Base-by-base conservation (phyloP, 92 coral and sea anemone genomes). In the Chrysogorgia sp. region DNA sequence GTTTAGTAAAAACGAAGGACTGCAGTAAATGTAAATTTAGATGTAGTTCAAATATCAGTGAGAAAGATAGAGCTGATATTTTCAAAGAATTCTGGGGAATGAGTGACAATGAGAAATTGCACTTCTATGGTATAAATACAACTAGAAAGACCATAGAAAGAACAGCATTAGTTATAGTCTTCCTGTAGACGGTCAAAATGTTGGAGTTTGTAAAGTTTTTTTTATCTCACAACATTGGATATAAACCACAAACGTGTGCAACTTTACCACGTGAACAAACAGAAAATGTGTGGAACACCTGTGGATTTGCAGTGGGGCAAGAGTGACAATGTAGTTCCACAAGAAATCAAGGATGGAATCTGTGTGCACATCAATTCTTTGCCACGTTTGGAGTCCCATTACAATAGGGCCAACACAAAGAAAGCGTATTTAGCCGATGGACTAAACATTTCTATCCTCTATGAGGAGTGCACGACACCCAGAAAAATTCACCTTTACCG, bases 401-500 rank as follows among this genome's bases (percentile, higher is more conserved):
- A 67, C 57, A 67, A 67, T n/a, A 67, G 74, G 35, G 75, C 81
- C 41, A 86, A 81, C 74, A 81, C 83, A 24, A 81, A 76, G n/a
- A 41, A 69, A 17, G 77, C 71, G 48, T 72, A 72, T 62, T 62
- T 82, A 7, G 40, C 75, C 4, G 37, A 61, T 56, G 84, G 83
- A 57, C 84, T 82, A 28, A 77, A 67, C 61, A 74, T 82, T 31
- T 68, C 83, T 65, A 86, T 67, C 50, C 79, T 82, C 77, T 71
- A 60, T 82, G 87, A 82, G 34, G 40, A 76, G 74, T 86, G 61
- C 26, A 57, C 65, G 69, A 60, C 80, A 20, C 75, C 86, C 13
- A 86, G 53, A 24, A 86, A 86, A 65, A 81, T 81, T 40, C 83
- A 86, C 75, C 75, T 82, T 35, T 86, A 77, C 53, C 70, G 81